Evolutionary conservation across 2,113 vertebrate genomes (phyloP), one percentile per base, ranked within the genome.

Genomic region (Gopherus evgoodei): DNA sequence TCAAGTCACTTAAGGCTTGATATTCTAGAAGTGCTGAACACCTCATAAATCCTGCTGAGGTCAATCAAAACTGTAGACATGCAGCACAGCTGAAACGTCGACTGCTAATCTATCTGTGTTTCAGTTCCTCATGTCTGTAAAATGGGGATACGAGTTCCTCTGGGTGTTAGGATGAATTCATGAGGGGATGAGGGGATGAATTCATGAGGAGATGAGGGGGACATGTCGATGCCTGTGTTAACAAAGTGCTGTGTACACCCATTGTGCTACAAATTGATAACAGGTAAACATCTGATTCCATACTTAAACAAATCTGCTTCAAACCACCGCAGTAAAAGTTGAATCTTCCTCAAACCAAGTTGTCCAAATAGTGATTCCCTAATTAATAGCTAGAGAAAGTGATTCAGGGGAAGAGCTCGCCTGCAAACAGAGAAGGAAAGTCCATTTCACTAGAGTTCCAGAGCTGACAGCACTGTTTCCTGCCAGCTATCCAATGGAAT

Each of bases 101-200:
- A 11, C 47, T 17, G n/a, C n/a, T 92, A 19, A 69, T 16, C n/a
- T 86, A 13, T 29, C 81, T 52, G 44, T 25, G 79, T 75, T 44
- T 89, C 72, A 69, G 59, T 59, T 94, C 91, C 8, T 42, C 59
- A 3, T 14, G 0, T 0, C 6, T 7, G 42, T 76, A 75, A 57
- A 93, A 0, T 42, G 84, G 25, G 38, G 53, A 2, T 2, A 29
- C 5, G 31, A 25, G 75, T 84, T 90, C 47, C 65, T 42, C 4
- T 1, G n/a, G 25, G 35, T 9, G 47, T 90, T 81, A 5, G 10
- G 12, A 19, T 65, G 76, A 93, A 88, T 86, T 92, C 47, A 62
- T n/a, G 3, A 38, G 38, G 38, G 38, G 38, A 38, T 38, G 38
- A 38, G 38, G 38, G 38, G 38, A 38, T 38, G 38, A 38, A 38